Conservation (phyloP, 2,797 vertebrate species). For the Diglossa cyanea region DNA sequence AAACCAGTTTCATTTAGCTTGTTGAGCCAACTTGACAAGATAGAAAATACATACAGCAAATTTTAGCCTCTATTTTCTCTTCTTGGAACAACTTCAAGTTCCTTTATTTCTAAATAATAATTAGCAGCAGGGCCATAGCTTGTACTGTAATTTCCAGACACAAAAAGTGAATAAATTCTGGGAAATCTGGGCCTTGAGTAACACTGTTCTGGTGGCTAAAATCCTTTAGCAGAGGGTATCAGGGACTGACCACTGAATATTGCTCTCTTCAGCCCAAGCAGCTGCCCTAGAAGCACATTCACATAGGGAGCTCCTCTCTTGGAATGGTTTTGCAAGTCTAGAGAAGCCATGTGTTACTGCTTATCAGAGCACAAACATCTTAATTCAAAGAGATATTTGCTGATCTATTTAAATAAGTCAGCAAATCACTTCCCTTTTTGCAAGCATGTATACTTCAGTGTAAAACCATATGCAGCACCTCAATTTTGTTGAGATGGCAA, state of each 20-base stretch:
- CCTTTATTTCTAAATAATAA: not conserved
- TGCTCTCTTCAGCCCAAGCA: not conserved
- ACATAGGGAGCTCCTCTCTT: not conserved
- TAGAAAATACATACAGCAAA: not conserved
- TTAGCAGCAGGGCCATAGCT: not conserved
- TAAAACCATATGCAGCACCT: not conserved
- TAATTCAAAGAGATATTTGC: not conserved
- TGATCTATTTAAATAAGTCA: not conserved
- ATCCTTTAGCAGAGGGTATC: not conserved
- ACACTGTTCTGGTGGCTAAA: not conserved
- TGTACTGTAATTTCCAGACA: not conserved
- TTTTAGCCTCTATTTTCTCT: not conserved
- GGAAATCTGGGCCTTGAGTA: not conserved
- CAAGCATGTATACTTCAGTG: fast-evolving
- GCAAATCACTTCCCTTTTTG: not conserved
- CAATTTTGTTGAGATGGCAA: not conserved
- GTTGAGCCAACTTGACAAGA: not conserved
- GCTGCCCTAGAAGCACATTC: not conserved
- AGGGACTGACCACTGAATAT: not conserved
- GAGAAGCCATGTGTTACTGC: not conserved
- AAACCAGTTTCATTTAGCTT: not conserved
- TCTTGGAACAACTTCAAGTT: not conserved
- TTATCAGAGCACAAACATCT: not conserved
- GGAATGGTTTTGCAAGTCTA: not conserved
- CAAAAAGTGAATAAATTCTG: not conserved